Base-by-base conservation (phyloP, 2,113 vertebrate species). In the Seriola rivoliana region DNA sequence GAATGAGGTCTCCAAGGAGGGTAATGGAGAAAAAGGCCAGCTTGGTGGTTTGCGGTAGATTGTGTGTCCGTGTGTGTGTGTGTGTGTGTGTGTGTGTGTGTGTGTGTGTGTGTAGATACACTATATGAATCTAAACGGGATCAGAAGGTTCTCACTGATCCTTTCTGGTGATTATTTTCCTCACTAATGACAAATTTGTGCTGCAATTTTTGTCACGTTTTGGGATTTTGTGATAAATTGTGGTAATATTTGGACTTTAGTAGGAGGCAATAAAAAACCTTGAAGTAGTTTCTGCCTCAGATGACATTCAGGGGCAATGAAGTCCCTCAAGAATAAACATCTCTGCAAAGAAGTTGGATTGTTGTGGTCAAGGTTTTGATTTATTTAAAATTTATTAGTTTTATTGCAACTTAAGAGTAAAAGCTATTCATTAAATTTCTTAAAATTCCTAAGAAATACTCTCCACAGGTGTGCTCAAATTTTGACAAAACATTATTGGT, bases 1-100 rank as follows among this genome's bases (percentile, higher is more conserved):
- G 86, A 90, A 91, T 88, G 82, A 88, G 91, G 85, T 93, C 93
- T 90, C 88, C 50, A 16, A 69, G 84, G 90, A 87, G 78, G 57
- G 85, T 81, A 89, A 91, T 88, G 59, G 82, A 91, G 86, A 82
- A 80, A 83, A 85, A 55, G 81, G 76, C 65, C 65, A 75, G 63
- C 52, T 60, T 66, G 50, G 82, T 71, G 73, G 60, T 70, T 85
- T 85, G 58, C 42, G 44, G n/a, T 63, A 17, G 60, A 38, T 21
- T 52, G 42, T 59, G 50, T 84, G 67, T 78, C 8, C 71, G 16
- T 21, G 36, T 68, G 38, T 81, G 68, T 65, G 23, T 52, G 42
- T 59, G 50, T 82, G n/a, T n/a, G 71, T 84, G 67, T 78, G 4
- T 67, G 50, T 63, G 71, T 70, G 54, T 48, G 55, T 9, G 38